Evolutionary conservation across 2,888 invertebrate genomes (phyloP).

Genomic region (Schrankia costaestrigalis): DNA sequence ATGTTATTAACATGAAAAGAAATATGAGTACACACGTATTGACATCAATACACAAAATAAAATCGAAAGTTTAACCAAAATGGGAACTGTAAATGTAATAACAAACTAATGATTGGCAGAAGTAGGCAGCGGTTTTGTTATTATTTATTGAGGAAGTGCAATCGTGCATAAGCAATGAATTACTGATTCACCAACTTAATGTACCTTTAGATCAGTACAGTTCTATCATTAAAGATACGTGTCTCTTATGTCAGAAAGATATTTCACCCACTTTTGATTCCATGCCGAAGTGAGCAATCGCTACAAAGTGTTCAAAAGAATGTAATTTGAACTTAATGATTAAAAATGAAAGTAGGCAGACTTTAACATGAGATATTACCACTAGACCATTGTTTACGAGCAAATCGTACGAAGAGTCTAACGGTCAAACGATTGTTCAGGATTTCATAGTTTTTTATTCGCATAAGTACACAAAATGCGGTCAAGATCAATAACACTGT

Average conservation of each 20-base stretch:
- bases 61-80: conserved; percentile 53
- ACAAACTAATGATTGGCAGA: conserved; percentile 30
- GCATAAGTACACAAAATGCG: conserved; percentile 40
- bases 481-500: conserved; percentile 56
- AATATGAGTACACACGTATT: conserved; percentile 9
- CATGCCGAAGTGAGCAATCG: too few species aligned
- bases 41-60: conserved; percentile 36
- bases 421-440: conserved; percentile 14
- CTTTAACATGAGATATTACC: conserved; percentile 11
- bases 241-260: conserved; percentile 12
- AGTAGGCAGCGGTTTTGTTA: conserved; percentile 27
- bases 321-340: conserved; percentile 21
- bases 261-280: conserved; percentile 25
- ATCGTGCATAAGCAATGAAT: conserved; percentile 36
- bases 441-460: conserved; percentile 20
- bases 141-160: conserved; percentile 35
- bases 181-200: conserved; percentile 25
- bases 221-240: conserved; percentile 30
- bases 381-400: conserved; percentile 8
- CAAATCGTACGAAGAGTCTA: conserved; percentile 6
- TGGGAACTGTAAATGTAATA: conserved; percentile 26
- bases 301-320: conserved; percentile 16
- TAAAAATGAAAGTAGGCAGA: conserved; percentile 27
- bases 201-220: conserved; percentile 17
- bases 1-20: neutral